Percentiles rank a stretch among this genome's conserved stretches.
These are phyloP conservation scores for Noctua comes DNA, from an alignment of 2,888 invertebrate species.

Conservation along the genomic window DNA sequence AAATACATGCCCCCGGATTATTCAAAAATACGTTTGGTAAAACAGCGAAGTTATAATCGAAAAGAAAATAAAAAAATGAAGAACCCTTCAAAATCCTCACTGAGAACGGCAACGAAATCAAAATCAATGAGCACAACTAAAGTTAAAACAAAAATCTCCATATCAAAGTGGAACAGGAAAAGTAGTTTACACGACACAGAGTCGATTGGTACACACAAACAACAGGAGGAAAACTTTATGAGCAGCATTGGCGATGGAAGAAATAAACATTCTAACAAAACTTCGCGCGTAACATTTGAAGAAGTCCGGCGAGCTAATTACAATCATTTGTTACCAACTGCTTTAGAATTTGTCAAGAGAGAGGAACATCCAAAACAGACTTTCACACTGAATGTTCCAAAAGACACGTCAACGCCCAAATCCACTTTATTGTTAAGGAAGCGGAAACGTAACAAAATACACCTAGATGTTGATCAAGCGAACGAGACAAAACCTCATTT, in stretches of 20 bases:
- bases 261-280: slow-evolving; percentile 26
- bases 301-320: slow-evolving; percentile 13
- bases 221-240: neutral
- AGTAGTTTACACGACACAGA: slow-evolving; percentile 22
- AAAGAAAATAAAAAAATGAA: neutral
- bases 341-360: slow-evolving; percentile 28
- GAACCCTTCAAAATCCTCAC: slow-evolving; percentile 34
- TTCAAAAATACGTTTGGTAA: slow-evolving; percentile 9
- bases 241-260: slow-evolving; percentile 34
- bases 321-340: slow-evolving; percentile 26
- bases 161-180: slow-evolving; percentile 24
- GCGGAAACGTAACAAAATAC: neutral
- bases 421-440: neutral
- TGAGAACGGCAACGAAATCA: slow-evolving; percentile 34
- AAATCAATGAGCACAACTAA: slow-evolving; percentile 54
- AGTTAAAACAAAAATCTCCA: slow-evolving; percentile 30
- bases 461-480: neutral
- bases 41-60: neutral
- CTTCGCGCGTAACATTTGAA: slow-evolving; percentile 40
- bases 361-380: neutral
- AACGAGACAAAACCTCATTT: slow-evolving; percentile 9
- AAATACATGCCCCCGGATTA: slow-evolving; percentile 33
- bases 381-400: slow-evolving; percentile 13
- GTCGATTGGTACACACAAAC: slow-evolving; percentile 1
- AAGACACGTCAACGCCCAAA: slow-evolving; percentile 26